These are phyloP conservation scores for Cyprinus carpio DNA, from an alignment of 2,113 vertebrate genomes.

Conservation along the genomic window DNA sequence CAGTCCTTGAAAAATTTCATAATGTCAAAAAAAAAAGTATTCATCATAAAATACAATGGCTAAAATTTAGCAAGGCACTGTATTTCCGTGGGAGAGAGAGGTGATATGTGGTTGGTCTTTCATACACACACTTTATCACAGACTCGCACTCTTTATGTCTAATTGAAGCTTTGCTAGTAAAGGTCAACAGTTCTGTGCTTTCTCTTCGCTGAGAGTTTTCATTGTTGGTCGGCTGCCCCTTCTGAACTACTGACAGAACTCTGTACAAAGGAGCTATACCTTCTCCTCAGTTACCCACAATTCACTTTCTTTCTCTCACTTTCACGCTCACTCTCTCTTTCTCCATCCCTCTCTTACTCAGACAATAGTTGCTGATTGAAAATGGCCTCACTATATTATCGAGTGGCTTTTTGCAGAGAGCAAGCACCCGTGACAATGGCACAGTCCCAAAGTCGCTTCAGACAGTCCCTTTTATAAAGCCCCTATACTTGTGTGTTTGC, in stretches of 20 bases:
- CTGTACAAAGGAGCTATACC: background rate
- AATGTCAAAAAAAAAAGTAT: background rate
- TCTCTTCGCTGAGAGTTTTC: slow-evolving; percentile 1
- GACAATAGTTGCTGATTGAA: slow-evolving; percentile 54
- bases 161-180: slow-evolving; percentile 33
- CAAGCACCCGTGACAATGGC: slow-evolving; percentile 17
- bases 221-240: background rate
- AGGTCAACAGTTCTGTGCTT: slow-evolving; percentile 39
- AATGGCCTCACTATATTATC: slow-evolving; percentile 17
- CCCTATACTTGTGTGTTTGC: background rate
- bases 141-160: slow-evolving; percentile 3
- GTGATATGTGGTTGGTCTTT: background rate
- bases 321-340: background rate
- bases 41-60: too few relatives aligned
- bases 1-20: background rate
- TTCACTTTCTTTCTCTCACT: background rate
- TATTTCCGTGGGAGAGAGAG: background rate
- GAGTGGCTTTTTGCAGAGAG: background rate
- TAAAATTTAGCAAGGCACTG: background rate
- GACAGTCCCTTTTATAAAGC: slow-evolving; percentile 18
- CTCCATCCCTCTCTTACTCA: background rate
- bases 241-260: slow-evolving; percentile 9
- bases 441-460: background rate
- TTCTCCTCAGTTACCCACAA: background rate
- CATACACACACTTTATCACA: background rate